Evolutionary conservation across 2,113 vertebrate genomes (phyloP).

Genomic region (Mus musculus): DNA sequence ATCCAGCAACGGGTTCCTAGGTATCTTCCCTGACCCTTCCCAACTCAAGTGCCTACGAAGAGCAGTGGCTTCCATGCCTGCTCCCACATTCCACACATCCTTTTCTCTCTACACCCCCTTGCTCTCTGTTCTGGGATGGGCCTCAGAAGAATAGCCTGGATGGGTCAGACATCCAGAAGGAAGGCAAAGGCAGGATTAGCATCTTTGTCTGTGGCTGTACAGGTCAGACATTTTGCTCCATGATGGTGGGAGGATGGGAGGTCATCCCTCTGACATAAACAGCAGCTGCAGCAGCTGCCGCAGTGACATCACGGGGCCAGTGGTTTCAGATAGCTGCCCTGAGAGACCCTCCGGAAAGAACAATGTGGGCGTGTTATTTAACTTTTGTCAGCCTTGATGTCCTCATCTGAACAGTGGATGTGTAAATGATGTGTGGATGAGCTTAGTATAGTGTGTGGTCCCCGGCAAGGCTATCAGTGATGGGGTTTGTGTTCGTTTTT

Average conservation of each 20-base stretch:
- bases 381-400: not conserved
- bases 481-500: not conserved
- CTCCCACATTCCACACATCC: fast-evolving
- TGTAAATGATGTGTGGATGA: not conserved
- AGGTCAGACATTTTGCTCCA: not conserved
- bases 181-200: not conserved
- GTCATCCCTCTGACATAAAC: not conserved
- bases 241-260: not conserved
- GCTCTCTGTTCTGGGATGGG: not conserved
- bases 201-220: not conserved
- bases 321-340: no score
- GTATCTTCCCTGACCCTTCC: not conserved
- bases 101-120: fast-evolving
- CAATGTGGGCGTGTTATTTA: not conserved
- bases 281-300: not conserved
- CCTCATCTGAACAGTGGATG: not conserved
- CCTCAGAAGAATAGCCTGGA: not conserved
- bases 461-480: not conserved
- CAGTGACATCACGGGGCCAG: not conserved
- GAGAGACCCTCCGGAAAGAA: not conserved
- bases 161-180: not conserved
- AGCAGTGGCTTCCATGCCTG: not conserved
- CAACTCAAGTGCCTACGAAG: not conserved
- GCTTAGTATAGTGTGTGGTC: not conserved
- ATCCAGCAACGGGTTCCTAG: not conserved